These are phyloP conservation scores for Pseudococcus viburni DNA, from an alignment of 2,888 invertebrate species.

Conservation along the genomic window DNA sequence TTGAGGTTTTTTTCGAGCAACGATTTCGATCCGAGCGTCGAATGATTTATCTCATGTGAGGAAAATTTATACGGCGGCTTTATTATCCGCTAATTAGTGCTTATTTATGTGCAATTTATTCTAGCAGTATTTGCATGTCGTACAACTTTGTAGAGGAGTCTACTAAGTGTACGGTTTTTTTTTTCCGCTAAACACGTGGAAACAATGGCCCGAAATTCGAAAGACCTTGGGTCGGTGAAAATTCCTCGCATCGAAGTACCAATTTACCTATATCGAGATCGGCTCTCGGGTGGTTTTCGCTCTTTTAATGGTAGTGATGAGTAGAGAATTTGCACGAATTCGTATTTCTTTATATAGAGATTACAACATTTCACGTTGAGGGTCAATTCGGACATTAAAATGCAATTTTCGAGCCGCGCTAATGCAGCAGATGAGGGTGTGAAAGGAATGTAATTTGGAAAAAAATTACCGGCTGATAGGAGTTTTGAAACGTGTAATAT, in stretches of 20 bases:
- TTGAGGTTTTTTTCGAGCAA: not conserved
- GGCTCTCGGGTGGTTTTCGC: not conserved
- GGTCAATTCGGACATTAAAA: not conserved
- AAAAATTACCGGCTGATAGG: too few species aligned
- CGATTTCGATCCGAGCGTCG: not conserved
- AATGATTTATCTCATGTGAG: slow-evolving; percentile 17
- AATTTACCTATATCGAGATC: slow-evolving; percentile 28
- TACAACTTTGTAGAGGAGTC: slow-evolving; percentile 41
- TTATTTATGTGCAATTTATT: slow-evolving; percentile 57
- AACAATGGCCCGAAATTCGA: slow-evolving; percentile 46
- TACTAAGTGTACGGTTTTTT: not conserved
- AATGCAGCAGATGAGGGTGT: not conserved
- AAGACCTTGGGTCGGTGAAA: slow-evolving; percentile 10
- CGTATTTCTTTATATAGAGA: not conserved
- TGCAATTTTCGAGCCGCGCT: not conserved
- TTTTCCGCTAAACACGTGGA: not conserved
- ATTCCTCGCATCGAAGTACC: not conserved
- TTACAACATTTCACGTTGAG: not conserved
- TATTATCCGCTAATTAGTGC: slow-evolving; percentile 56
- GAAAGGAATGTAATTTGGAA: not conserved
- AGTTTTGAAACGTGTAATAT: too few species aligned
- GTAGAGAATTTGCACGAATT: not conserved
- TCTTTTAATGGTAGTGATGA: slow-evolving; percentile 9
- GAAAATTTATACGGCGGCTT: slow-evolving; percentile 1
- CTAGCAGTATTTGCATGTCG: slow-evolving; percentile 44